Conservation (phyloP, 2,113 vertebrate species). For the Cariama cristata region DNA sequence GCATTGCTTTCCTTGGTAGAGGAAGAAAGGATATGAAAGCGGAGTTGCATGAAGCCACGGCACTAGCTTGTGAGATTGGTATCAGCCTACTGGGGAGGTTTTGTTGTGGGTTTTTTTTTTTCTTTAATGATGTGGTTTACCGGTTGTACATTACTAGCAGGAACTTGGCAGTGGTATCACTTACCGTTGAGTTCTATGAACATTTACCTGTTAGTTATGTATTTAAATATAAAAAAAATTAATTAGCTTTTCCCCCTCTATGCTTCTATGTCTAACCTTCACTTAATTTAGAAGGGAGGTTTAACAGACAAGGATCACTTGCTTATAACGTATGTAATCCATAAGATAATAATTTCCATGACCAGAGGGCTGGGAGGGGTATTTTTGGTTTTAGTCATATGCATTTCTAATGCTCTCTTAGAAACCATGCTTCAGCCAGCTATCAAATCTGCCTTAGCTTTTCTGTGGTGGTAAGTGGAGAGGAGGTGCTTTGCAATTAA, state of each 20-base stretch:
- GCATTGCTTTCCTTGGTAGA: neutral
- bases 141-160: neutral
- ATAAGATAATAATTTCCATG: slow-evolving; percentile 1
- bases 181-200: neutral
- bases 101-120: neutral
- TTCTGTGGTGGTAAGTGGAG: neutral
- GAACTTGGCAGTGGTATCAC: neutral
- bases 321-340: slow-evolving; percentile 36
- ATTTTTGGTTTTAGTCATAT: neutral
- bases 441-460: neutral
- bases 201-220: neutral
- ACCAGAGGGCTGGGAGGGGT: neutral
- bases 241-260: neutral
- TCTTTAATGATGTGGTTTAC: neutral
- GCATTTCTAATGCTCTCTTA: slow-evolving; percentile 37
- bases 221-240: neutral
- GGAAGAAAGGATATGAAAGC: neutral
- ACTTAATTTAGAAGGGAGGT: slow-evolving; percentile 49
- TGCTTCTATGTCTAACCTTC: slow-evolving; percentile 54
- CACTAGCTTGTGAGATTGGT: neutral
- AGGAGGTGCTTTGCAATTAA: neutral
- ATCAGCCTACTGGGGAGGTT: neutral
- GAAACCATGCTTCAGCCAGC: neutral
- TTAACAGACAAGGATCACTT: slow-evolving; percentile 53
- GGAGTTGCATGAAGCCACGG: neutral